Evolutionary conservation across 64 coral and sea anemone genomes (phyloP), one percentile per base, ranked within the genome.

Genomic region (Actinia equina): DNA sequence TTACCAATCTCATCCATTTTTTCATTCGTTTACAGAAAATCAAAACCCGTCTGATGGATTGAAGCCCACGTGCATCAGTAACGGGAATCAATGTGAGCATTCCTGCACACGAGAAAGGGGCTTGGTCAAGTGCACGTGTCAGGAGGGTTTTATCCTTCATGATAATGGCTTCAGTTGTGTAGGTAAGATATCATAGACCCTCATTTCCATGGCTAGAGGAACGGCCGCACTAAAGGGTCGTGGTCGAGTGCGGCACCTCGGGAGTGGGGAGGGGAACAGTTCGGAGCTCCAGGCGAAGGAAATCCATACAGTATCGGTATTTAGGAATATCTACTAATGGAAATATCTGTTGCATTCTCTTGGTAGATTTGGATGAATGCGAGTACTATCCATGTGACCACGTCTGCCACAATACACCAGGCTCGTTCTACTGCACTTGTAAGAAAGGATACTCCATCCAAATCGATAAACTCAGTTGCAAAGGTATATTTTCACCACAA

Each of bases 51-150:
- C 69, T 42, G 69, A 74, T 41, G 23, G 15, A 16, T 41, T 74
- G 12, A 74, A 74, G 49, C 22, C 49, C 10, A 49, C 1, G 17
- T 81, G 78, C 18, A 46, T 49, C 18, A 63, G 7, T 63, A 91
- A 90, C 64, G 88, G 88, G 22, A 87, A 93, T 59, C 88, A 96
- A 84, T 96, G 94, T 82, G 94, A 96, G 43, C 94, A 96, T 52
- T 80, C 86, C 7, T 96, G 94, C 86, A 77, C 85, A 19, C 78
- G 59, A 17, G 19, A 57, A 37, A 84, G 82, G 42, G 67, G 94
- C 56, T 56, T 53, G 6, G 43, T 84, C 20, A 90, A 79, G 60
- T 96, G 94, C 85, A 77, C 77, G 84, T 96, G 94, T 77, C 58
- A 52, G 41, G 62, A 96, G 55, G 94, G 94, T 1, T 96, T 93